A percentile compares a stretch with the other conserved stretches of the same genome.
These are phyloP conservation scores for Tillus elongatus DNA, from an alignment of 2,888 invertebrate genomes.

Conservation along the genomic window DNA sequence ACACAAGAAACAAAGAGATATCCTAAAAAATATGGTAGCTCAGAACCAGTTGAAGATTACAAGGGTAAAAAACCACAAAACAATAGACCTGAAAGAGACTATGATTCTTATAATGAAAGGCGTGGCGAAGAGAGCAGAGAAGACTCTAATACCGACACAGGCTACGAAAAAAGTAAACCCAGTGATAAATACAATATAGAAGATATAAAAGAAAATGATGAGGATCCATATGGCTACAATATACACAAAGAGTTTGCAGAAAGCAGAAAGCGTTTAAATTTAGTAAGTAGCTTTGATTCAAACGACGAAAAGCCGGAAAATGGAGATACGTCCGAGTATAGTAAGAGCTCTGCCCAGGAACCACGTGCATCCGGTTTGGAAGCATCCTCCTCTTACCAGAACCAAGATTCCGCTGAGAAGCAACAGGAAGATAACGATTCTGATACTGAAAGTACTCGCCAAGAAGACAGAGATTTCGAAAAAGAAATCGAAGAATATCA, in stretches of 20 bases:
- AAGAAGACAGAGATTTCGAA: constrained; percentile 40
- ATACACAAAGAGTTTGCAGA: background rate
- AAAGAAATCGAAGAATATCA: constrained; percentile 46
- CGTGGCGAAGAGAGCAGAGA: constrained; percentile 14
- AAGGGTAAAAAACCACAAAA: constrained; percentile 15
- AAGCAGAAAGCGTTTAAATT: constrained; percentile 9
- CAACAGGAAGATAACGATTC: constrained; percentile 14
- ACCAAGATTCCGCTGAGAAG: constrained; percentile 15
- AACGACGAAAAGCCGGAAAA: constrained; percentile 22
- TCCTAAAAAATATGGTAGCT: too few relatives aligned
- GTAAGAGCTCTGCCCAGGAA: background rate
- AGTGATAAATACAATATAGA: background rate
- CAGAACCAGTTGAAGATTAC: constrained; percentile 21
- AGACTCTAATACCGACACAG: constrained; percentile 5
- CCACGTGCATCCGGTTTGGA: constrained; percentile 6
- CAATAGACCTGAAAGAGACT: constrained; percentile 13
- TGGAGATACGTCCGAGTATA: constrained; percentile 14
- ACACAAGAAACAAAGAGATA: constrained; percentile 14
- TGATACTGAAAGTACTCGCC: constrained; percentile 22
- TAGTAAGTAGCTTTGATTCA: constrained; percentile 14
- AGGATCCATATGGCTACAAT: constrained; percentile 9
- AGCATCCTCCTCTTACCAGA: too few relatives aligned
- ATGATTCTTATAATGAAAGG: constrained; percentile 16
- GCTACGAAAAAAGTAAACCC: background rate
- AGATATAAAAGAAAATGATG: constrained; percentile 8